Base-by-base conservation (phyloP, 1,140 invertebrate species). In the Bombus superbus region DNA sequence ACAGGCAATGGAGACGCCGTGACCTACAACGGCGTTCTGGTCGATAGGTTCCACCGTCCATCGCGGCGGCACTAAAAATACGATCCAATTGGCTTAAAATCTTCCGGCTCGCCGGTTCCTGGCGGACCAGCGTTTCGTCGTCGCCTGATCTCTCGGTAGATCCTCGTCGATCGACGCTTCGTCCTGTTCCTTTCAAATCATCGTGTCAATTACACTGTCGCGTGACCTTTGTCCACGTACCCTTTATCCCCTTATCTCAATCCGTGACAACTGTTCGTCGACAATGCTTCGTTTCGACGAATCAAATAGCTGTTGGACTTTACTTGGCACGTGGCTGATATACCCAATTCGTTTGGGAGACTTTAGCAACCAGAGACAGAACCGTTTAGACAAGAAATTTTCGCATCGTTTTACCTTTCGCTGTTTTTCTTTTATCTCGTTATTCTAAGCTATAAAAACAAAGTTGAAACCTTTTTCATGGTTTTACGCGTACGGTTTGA, bases 1-100 rank as follows among this genome's bases (percentile, higher is more conserved):
- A 93, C 98, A 99, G 93, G 98, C 97, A n/a, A 99, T 95, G 38
- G 97, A 96, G n/a, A 98, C 97, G 92, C 97, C 97, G 90, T 98
- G 96, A 57, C 97, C 97, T 28, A 98, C 97, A 81, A 98, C 97
- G 18, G 98, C 98, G 89, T 97, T 98, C 32, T 97, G 96, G 94
- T 99, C 98, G 90, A 96, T 96, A 13, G 98, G 98, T 94, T 99
- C 98, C 80, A 98, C 95, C 8, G 98, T 97, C 98, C 98, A 99
- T 93, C 97, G 96, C 28, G 98, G 98, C n/a, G 98, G 98, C 88
- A 99, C 98, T 98, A 94, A 86, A 96, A 96, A 94, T 92, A 90
- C 90, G 73, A 91, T 87, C 83, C 87, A 80, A 91, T 91, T 91
- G 89, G 85, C 80, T 91, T 90, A 91, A 90, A 86, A 90, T 91